phyloP scores from a whole-genome alignment of 2,888 invertebrate genomes.

The Scrobipalpa costella region DNA sequence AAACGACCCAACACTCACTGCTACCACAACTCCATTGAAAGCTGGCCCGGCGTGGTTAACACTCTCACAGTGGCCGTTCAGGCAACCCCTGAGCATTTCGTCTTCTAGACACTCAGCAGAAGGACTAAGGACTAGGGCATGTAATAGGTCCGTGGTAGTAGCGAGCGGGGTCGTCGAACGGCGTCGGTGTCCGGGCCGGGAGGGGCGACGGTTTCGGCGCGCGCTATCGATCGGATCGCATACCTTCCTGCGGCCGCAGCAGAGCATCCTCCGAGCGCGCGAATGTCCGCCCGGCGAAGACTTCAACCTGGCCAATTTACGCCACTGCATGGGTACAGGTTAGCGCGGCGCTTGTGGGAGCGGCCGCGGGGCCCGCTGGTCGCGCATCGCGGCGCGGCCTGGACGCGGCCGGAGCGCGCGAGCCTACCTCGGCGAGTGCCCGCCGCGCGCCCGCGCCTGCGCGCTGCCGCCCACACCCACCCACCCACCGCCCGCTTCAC shows the following conservation, averaged over 20 bases:
- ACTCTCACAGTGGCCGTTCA: conserved; percentile 23
- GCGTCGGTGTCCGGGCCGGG: conserved; percentile 76
- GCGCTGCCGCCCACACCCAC: conserved; percentile 53
- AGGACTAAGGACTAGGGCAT: conserved; percentile 23
- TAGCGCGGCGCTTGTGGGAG: conserved; percentile 81
- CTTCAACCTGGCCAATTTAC: conserved; percentile 90
- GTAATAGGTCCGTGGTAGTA: conserved; percentile 57
- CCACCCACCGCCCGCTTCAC: conserved; percentile 67
- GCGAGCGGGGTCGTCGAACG: conserved; percentile 75
- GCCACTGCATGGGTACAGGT: conserved; percentile 90
- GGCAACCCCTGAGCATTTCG: conserved; percentile 25
- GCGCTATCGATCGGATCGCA: conserved; percentile 78
- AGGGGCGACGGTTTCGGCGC: conserved; percentile 77
- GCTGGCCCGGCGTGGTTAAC: background rate
- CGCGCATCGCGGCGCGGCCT: conserved; percentile 74
- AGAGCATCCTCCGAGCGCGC: conserved; percentile 95
- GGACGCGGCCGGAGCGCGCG: conserved; percentile 76
- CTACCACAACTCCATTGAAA: conserved; percentile 16
- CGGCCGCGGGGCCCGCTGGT: conserved; percentile 74
- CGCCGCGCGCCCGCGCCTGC: conserved; percentile 66
- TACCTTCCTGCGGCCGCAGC: conserved; percentile 97
- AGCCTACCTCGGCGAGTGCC: conserved; percentile 77
- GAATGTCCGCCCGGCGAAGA: conserved; percentile 84
- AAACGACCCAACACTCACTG: conserved; percentile 24
- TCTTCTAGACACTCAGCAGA: conserved; percentile 17